Evolutionary conservation across 2,797 vertebrate species (phyloP), one percentile per base, ranked within the genome.

Genomic region (Poeciliopsis turneri): DNA sequence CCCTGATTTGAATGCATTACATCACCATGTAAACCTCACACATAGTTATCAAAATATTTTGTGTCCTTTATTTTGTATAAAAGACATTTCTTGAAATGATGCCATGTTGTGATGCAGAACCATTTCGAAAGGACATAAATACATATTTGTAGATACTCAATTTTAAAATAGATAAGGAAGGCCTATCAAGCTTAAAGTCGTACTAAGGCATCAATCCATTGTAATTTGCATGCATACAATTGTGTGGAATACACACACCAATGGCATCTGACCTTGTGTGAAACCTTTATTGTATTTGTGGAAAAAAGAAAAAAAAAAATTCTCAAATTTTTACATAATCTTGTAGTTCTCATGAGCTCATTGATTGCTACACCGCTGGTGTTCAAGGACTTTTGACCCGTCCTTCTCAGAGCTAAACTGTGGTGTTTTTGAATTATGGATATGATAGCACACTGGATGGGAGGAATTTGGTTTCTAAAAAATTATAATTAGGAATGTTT

Each of bases 301-400:
- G 13, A 33, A 61, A 61, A 5, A 30, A 30, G 15, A 6, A 61
- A 59, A 30, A 57, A 28, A 2, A 30, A 2, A 13, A 0, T 51
- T 51, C 20, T n/a, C 0, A 28, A 5, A 13, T 18, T 4, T 39
- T 23, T 51, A 23, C 7, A 51, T 23, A 66, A 39, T 66, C 7
- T 66, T 66, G 61, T 36, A 20, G 61, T 39, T 66, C 18, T 66
- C 61, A 66, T 23, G 3, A 23, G 33, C 61, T 39, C 33, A 36
- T 39, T 39, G 16, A 10, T 39, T 66, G 4, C 5, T 39, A 20
- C 7, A 36, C 16, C 33, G 23, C 61, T 39, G 33, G 2, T 90
- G 86, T 86, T 91, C 47, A 78, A 88, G 71, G 85, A 92, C 87
- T 90, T 80, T 61, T 18, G 15, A 4, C 33, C 57, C 70, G 71